Conservation (phyloP, 2,113 vertebrate genomes). For the Heloderma charlesbogerti region DNA sequence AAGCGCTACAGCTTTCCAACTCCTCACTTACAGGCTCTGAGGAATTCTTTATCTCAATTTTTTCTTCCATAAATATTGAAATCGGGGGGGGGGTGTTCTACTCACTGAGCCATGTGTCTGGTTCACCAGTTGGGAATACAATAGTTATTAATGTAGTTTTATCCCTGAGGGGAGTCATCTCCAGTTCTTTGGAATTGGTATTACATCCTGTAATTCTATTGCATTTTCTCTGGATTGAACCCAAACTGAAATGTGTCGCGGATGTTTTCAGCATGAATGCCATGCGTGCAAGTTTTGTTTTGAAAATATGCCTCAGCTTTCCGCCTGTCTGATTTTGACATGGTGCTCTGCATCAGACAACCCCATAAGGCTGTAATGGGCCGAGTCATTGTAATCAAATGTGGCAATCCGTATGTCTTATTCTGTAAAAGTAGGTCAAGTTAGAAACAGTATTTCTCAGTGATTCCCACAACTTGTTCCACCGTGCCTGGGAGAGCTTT, state of each 20-base stretch:
- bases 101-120: background rate
- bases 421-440: slow-evolving; percentile 88
- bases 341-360: slow-evolving; percentile 68
- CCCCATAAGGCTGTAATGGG: slow-evolving; percentile 79
- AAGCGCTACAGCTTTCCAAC: background rate
- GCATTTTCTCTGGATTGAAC: slow-evolving; percentile 45
- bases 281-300: slow-evolving; percentile 76
- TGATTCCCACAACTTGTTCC: slow-evolving; percentile 69
- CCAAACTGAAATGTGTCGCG: slow-evolving; percentile 21
- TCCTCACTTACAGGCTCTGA: background rate
- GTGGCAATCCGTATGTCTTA: slow-evolving; percentile 83
- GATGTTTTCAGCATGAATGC: slow-evolving; percentile 62
- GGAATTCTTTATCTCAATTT: background rate
- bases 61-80: background rate
- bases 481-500: background rate
- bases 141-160: slow-evolving; percentile 10
- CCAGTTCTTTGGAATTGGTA: slow-evolving; percentile 26
- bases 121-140: slow-evolving; percentile 14
- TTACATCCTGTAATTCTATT: slow-evolving; percentile 30
- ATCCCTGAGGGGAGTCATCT: background rate
- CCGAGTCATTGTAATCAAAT: slow-evolving; percentile 82
- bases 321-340: slow-evolving; percentile 81
- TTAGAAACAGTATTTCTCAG: slow-evolving; percentile 77
- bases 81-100: background rate
- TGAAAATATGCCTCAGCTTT: slow-evolving; percentile 82